These are phyloP conservation scores for Numenius arquata DNA, from an alignment of 2,113 vertebrate species.

Conservation along the genomic window DNA sequence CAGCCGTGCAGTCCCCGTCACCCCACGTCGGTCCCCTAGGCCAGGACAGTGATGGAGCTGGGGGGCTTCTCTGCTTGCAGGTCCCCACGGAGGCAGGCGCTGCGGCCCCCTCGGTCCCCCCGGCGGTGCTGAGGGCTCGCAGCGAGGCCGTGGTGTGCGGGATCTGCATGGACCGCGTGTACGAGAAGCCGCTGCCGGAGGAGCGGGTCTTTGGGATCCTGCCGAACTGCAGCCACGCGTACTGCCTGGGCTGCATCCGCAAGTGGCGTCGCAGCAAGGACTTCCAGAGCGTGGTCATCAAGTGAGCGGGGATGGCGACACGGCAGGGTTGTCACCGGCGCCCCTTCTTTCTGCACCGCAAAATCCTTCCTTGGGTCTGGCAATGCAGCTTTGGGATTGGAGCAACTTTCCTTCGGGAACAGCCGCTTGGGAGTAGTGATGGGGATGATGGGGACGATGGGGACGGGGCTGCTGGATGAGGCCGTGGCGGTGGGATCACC, in stretches of 20 bases:
- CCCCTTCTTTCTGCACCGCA: not conserved
- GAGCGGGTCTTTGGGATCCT: conserved; percentile 84
- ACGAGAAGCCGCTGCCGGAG: conserved; percentile 71
- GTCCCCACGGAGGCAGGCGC: rapidly evolving
- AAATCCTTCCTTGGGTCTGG: not conserved
- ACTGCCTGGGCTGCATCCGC: conserved; percentile 85
- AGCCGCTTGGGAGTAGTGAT: rapidly evolving
- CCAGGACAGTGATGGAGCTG: rapidly evolving
- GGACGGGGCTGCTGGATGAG: not conserved
- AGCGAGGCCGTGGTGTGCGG: conserved; percentile 83
- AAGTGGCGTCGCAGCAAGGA: conserved; percentile 82
- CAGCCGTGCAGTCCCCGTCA: rapidly evolving
- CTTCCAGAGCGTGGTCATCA: conserved; percentile 75
- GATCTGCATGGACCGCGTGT: conserved; percentile 93
- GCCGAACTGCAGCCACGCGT: conserved; percentile 84
- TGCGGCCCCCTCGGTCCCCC: rapidly evolving
- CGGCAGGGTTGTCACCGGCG: rapidly evolving
- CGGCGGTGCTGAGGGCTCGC: not conserved
- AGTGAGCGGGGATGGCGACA: conserved; percentile 64
- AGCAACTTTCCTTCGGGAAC: not conserved
- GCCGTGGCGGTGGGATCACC: rapidly evolving
- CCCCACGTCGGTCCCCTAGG: rapidly evolving
- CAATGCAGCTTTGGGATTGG: not conserved
- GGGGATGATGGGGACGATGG: not conserved
- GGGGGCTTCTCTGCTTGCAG: not conserved